These are phyloP conservation scores for Otus scops DNA, from an alignment of 2,797 vertebrate species.

Conservation along the genomic window DNA sequence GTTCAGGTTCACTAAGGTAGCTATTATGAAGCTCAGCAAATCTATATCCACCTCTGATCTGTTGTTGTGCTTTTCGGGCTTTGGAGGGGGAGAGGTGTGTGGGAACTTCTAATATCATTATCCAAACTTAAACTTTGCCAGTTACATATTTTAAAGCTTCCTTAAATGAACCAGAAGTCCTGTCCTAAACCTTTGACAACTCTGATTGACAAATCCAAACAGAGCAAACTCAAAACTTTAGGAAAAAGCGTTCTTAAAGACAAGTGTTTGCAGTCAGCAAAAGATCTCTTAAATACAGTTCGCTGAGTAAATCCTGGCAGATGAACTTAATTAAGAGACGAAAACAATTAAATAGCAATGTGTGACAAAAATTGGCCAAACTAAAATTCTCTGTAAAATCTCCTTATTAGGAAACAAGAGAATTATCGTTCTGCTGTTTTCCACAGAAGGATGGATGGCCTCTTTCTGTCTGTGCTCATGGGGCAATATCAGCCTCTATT, in stretches of 20 bases:
- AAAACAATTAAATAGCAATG: conserved; percentile 47
- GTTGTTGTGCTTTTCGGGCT: neutral
- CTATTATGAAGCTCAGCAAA: conserved; percentile 14
- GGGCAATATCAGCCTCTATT: neutral
- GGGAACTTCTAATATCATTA: neutral
- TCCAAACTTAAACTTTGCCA: neutral
- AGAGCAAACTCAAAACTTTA: neutral
- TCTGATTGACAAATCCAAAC: neutral
- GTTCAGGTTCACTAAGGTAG: conserved; percentile 25
- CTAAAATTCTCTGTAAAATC: conserved; percentile 15
- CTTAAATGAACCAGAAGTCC: neutral
- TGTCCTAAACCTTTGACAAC: neutral
- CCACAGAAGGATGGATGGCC: neutral
- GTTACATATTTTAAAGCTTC: neutral
- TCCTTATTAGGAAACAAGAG: conserved; percentile 53
- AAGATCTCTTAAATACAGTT: conserved; percentile 8
- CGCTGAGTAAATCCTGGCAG: conserved; percentile 22
- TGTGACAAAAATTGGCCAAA: conserved; percentile 32
- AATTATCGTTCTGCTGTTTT: conserved; percentile 13
- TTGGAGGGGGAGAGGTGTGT: neutral
- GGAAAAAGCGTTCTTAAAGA: neutral
- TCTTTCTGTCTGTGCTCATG: neutral
- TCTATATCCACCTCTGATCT: neutral
- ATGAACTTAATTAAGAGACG: conserved; percentile 47
- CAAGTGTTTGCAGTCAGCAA: neutral